phyloP scores from a whole-genome alignment of 2,888 invertebrate species.

The Cerastis leucographa region DNA sequence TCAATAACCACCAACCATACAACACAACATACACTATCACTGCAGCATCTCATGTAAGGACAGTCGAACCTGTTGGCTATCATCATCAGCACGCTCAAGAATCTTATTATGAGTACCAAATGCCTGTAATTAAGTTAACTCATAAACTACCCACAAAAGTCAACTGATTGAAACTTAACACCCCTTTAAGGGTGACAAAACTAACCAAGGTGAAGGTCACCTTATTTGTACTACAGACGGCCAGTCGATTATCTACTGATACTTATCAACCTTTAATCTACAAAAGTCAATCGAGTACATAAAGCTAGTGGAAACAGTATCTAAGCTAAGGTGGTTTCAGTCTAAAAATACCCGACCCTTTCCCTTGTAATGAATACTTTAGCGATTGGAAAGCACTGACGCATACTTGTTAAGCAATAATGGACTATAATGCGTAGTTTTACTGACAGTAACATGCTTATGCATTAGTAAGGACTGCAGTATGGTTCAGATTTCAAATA shows the following conservation, averaged over 20 bases:
- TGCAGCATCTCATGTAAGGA: too few species aligned
- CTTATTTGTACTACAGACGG: neutral
- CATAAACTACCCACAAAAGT: neutral
- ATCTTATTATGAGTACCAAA: too few species aligned
- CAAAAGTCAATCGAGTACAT: neutral
- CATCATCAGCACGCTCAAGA: too few species aligned
- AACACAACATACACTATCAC: too few species aligned
- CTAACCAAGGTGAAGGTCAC: neutral
- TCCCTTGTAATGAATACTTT: slow-evolving; percentile 47
- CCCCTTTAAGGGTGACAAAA: neutral
- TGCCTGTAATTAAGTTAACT: neutral
- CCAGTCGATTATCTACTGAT: neutral
- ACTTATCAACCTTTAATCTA: neutral
- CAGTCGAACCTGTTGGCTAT: too few species aligned
- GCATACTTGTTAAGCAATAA: slow-evolving; percentile 26
- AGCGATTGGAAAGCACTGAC: slow-evolving; percentile 40
- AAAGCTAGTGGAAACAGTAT: slow-evolving; percentile 8
- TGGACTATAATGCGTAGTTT: slow-evolving; percentile 1
- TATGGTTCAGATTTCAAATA: neutral
- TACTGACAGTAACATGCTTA: neutral
- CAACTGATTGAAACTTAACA: neutral
- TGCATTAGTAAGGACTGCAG: neutral
- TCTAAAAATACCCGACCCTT: slow-evolving; percentile 52
- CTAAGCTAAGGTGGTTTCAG: slow-evolving; percentile 12
- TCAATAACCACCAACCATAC: too few species aligned